Conservation (phyloP, 2,888 invertebrate species). For the Caenorhabditis virilis region DNA sequence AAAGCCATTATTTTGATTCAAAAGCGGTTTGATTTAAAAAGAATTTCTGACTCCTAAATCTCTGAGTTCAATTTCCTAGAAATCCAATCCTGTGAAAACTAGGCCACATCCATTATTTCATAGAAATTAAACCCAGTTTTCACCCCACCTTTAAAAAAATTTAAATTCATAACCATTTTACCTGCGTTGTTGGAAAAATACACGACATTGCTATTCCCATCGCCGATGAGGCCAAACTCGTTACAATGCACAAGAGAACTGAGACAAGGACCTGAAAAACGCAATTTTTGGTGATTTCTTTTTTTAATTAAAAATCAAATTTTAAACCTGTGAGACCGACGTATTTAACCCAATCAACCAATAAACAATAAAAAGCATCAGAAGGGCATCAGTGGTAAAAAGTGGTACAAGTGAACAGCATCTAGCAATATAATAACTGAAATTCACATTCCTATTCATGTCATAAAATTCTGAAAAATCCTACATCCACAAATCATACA, state of each 20-base stretch:
- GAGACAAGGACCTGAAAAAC: conserved; percentile 11
- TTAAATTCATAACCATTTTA: no score
- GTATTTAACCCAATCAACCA: conserved; percentile 79
- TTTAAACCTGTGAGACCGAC: conserved; percentile 24
- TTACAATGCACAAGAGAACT: conserved; percentile 7
- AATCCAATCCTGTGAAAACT: no score
- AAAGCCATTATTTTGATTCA: not conserved
- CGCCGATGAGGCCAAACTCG: conserved; percentile 23
- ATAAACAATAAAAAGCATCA: conserved; percentile 84
- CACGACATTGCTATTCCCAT: conserved; percentile 36
- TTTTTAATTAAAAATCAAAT: not conserved
- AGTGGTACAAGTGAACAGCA: conserved; percentile 74
- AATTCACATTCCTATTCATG: no score
- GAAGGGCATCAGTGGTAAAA: conserved; percentile 76
- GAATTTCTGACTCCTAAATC: no score
- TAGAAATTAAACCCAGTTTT: no score
- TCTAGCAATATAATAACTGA: conserved; percentile 57
- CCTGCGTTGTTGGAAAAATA: conserved; percentile 24
- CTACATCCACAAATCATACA: conserved; percentile 27
- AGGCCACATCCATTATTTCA: no score
- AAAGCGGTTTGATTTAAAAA: not conserved
- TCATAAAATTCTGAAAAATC: no score
- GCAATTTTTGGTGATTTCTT: not conserved
- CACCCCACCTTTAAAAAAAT: no score
- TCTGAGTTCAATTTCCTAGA: no score